Evolutionary conservation across 1,140 invertebrate genomes (phyloP).

Genomic region (Lucilia sericata): DNA sequence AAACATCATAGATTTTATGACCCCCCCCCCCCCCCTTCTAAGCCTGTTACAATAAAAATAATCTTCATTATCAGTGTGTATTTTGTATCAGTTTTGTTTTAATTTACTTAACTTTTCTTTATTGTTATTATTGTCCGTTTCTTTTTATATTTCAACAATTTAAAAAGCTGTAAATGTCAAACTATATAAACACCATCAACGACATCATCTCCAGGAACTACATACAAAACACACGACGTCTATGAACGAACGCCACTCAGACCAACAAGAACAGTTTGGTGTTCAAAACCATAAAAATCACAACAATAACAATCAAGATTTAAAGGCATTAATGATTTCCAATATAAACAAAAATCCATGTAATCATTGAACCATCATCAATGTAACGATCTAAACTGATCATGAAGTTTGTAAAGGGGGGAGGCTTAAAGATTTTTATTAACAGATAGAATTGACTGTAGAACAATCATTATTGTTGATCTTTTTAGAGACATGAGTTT

Average conservation of each 20-base stretch:
- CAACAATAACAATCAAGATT: constrained; percentile 16
- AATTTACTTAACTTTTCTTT: neutral
- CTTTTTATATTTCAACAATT: constrained; percentile 1
- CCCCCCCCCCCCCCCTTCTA: no score
- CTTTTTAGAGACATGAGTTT: neutral
- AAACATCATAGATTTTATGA: neutral
- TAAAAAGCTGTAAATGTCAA: constrained; percentile 27
- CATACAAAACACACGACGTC: neutral
- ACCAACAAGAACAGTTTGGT: neutral
- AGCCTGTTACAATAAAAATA: neutral
- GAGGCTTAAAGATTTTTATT: neutral
- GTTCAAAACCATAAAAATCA: neutral
- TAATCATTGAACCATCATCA: constrained; percentile 23
- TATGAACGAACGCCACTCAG: neutral
- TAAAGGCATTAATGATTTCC: constrained; percentile 12
- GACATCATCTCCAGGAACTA: neutral
- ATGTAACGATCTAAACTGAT: constrained; percentile 8
- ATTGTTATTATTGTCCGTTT: neutral
- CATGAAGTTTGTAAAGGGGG: neutral
- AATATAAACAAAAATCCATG: neutral
- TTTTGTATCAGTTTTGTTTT: constrained; percentile 26
- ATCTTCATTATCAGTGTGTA: neutral
- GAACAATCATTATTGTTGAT: neutral
- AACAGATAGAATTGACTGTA: neutral
- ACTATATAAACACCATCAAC: constrained; percentile 24